phyloP scores from a whole-genome alignment of 2,888 invertebrate genomes.

The Sicus ferrugineus region DNA sequence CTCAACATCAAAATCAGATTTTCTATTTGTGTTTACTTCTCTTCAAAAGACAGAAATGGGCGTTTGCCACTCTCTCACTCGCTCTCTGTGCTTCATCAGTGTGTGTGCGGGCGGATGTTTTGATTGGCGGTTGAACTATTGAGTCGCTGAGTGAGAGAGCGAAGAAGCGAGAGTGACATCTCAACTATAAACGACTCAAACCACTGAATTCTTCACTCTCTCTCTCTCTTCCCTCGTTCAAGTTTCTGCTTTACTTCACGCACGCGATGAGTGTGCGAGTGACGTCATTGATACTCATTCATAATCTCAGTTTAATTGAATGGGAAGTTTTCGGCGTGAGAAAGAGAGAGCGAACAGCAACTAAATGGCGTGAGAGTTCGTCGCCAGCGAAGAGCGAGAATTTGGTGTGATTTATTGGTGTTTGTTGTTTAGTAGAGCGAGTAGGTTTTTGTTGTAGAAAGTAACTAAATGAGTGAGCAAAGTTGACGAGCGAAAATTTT shows the following conservation, averaged over 20 bases:
- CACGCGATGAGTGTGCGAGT: background rate
- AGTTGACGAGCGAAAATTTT: too few relatives aligned
- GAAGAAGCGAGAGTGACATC: background rate
- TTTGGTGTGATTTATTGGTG: background rate
- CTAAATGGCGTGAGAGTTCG: background rate
- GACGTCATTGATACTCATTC: slow-evolving; percentile 1
- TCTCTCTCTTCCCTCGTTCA: background rate
- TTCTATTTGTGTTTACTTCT: too few relatives aligned
- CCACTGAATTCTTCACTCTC: background rate
- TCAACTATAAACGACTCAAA: background rate
- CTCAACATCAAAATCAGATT: too few relatives aligned
- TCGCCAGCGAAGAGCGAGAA: background rate
- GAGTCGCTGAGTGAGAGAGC: background rate
- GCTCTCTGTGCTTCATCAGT: too few relatives aligned
- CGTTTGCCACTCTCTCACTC: too few relatives aligned
- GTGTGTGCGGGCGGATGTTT: too few relatives aligned
- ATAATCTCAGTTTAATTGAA: background rate
- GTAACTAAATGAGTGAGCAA: too few relatives aligned
- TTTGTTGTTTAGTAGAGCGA: background rate
- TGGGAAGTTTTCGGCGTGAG: background rate
- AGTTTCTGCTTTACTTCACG: background rate
- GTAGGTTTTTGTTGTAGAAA: too few relatives aligned
- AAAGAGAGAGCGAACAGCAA: background rate
- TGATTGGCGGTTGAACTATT: too few relatives aligned
- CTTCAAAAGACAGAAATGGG: too few relatives aligned